Evolutionary conservation across 2,888 invertebrate genomes (phyloP).

Genomic region (Stenchaetothrips biformis): DNA sequence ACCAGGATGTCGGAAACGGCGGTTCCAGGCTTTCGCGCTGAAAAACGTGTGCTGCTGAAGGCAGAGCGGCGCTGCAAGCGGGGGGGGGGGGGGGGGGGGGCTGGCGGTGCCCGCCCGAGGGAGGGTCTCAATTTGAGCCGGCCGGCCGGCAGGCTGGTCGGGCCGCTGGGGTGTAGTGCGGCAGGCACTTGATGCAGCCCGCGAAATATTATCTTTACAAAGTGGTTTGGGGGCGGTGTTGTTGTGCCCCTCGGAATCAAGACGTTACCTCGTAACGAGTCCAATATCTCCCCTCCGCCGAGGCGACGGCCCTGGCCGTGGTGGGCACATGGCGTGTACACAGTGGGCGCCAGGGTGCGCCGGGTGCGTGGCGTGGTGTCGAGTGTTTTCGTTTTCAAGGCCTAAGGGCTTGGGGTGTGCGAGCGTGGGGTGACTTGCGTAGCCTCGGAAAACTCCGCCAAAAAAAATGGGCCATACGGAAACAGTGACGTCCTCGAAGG

Average conservation of each 20-base stretch:
- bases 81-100: not conserved
- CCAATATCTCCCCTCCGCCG: constrained; percentile 7
- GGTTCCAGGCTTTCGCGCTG: too few relatives aligned
- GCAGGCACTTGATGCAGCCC: not conserved
- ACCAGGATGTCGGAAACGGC: too few relatives aligned
- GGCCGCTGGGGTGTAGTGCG: not conserved
- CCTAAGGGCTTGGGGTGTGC: too few relatives aligned
- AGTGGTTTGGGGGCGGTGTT: not conserved
- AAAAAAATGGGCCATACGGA: too few relatives aligned
- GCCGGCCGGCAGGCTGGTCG: not conserved
- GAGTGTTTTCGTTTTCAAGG: too few relatives aligned
- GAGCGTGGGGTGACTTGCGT: too few relatives aligned
- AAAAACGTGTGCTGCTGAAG: too few relatives aligned
- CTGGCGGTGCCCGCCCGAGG: not conserved
- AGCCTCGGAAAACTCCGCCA: too few relatives aligned
- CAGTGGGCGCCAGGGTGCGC: too few relatives aligned
- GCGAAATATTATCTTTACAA: constrained; percentile 22
- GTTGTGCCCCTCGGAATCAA: constrained; percentile 7
- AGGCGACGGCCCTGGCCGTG: not conserved
- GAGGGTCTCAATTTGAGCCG: not conserved
- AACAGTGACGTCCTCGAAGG: too few relatives aligned
- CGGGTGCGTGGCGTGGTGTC: too few relatives aligned
- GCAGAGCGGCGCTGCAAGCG: too few relatives aligned
- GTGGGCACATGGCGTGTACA: not conserved
- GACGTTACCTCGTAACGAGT: constrained; percentile 23